Evolutionary conservation across 2,888 invertebrate genomes (phyloP).

Genomic region (Drosophila anomelani): DNA sequence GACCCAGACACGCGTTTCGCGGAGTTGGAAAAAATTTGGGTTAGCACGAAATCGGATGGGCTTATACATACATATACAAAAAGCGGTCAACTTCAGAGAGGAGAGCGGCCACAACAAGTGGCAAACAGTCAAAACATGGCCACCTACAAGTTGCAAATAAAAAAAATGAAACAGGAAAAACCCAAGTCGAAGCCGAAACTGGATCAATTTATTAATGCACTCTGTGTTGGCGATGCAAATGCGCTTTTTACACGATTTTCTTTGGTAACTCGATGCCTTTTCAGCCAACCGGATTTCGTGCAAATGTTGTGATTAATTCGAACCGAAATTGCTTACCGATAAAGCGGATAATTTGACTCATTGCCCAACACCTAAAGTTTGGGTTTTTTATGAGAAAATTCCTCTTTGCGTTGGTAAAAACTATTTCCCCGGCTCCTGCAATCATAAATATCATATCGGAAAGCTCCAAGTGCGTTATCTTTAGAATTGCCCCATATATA

Average conservation of each 20-base stretch:
- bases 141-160: slow-evolving; percentile 65
- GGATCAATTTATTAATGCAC: slow-evolving; percentile 72
- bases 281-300: slow-evolving; percentile 52
- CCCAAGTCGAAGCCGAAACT: slow-evolving; percentile 51
- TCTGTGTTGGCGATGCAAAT: slow-evolving; percentile 57
- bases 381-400: slow-evolving; percentile 4
- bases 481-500: slow-evolving; percentile 31
- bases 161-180: slow-evolving; percentile 5
- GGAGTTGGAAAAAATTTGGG: slow-evolving; percentile 62
- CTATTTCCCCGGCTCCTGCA: slow-evolving; percentile 10
- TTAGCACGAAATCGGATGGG: slow-evolving; percentile 61
- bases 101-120: slow-evolving; percentile 62
- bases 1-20: slow-evolving; percentile 69
- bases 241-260: slow-evolving; percentile 58
- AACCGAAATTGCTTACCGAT: slow-evolving; percentile 48
- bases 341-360: slow-evolving; percentile 29
- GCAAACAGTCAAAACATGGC: slow-evolving; percentile 72
- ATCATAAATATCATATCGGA: slow-evolving; percentile 66
- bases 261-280: slow-evolving; percentile 49
- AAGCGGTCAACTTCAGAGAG: slow-evolving; percentile 46
- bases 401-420: neutral
- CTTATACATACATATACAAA: slow-evolving; percentile 3
- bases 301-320: slow-evolving; percentile 73
- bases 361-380: slow-evolving; percentile 44
- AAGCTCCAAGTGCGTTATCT: slow-evolving; percentile 53